A percentile compares a stretch with the other conserved stretches of the same genome.
Conservation (phyloP, 2,113 vertebrate species). For the Melanostigma gelatinosum region DNA sequence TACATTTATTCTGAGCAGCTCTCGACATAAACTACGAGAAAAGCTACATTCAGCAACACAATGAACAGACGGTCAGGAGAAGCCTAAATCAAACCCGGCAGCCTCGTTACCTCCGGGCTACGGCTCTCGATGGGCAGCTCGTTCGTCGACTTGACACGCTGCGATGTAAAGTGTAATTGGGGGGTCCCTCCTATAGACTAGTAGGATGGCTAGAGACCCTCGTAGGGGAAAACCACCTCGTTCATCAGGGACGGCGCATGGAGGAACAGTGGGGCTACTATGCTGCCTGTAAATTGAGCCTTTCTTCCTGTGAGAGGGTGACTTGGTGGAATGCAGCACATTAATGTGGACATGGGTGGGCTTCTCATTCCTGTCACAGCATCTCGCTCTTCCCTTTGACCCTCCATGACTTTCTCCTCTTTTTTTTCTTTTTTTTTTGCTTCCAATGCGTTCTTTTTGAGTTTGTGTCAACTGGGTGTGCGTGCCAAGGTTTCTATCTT, state of each 20-base stretch:
- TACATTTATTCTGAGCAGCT: constrained; percentile 11
- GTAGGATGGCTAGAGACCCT: constrained; percentile 49
- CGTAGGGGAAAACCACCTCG: constrained; percentile 51
- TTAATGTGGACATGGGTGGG: constrained; percentile 81
- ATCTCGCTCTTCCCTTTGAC: constrained; percentile 61
- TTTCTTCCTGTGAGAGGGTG: constrained; percentile 80
- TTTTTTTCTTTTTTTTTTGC: constrained; percentile 4
- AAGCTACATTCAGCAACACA: constrained; percentile 16
- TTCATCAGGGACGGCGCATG: constrained; percentile 42
- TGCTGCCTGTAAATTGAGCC: constrained; percentile 78
- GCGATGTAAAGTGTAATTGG: constrained; percentile 20
- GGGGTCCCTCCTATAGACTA: constrained; percentile 34
- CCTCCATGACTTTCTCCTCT: constrained; percentile 43
- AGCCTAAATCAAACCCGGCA: constrained; percentile 51
- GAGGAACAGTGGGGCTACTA: constrained; percentile 76
- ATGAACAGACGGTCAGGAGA: constrained; percentile 8
- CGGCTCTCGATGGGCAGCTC: constrained; percentile 15
- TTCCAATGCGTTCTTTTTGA: constrained; percentile 7
- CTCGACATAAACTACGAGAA: background rate
- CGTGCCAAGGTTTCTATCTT: constrained; percentile 8
- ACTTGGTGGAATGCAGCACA: constrained; percentile 76
- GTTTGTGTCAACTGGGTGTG: constrained; percentile 27
- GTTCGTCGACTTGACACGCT: constrained; percentile 24
- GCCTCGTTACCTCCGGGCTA: constrained; percentile 43
- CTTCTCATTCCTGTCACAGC: constrained; percentile 78